Percentiles rank a stretch among this genome's conserved stretches.
Conservation (phyloP, 2,113 vertebrate genomes). For the Bubo bubo region DNA sequence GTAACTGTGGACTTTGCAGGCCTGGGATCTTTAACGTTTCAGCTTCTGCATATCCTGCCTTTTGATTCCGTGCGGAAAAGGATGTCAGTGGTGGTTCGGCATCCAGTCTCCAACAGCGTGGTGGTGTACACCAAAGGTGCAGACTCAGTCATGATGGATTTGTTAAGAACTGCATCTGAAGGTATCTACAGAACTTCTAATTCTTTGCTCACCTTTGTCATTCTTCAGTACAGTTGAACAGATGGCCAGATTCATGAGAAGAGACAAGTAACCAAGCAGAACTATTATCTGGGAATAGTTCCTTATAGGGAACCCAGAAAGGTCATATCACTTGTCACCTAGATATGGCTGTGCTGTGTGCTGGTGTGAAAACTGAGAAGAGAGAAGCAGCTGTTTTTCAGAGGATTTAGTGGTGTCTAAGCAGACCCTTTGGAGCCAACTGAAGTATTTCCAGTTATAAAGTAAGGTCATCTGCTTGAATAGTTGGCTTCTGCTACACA, state of each 20-base stretch:
- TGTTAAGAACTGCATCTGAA: conserved; percentile 28
- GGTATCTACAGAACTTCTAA: background rate
- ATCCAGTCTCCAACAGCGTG: conserved; percentile 85
- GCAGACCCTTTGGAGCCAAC: background rate
- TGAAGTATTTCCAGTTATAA: background rate
- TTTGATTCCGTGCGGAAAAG: conserved; percentile 91
- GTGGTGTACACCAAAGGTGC: conserved; percentile 94
- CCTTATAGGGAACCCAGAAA: background rate
- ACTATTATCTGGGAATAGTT: background rate
- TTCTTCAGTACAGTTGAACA: background rate
- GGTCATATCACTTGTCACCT: background rate
- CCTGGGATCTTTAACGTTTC: conserved; percentile 80
- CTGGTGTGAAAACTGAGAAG: background rate
- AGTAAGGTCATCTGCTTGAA: background rate
- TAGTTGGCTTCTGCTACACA: background rate
- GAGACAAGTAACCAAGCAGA: background rate
- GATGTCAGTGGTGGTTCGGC: conserved; percentile 94
- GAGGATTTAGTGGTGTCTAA: background rate
- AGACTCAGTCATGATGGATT: conserved; percentile 85
- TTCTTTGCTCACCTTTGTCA: background rate
- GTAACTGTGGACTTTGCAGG: conserved; percentile 84
- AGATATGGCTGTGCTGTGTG: background rate
- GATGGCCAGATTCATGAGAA: background rate
- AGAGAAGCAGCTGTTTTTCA: background rate
- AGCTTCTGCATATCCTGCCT: conserved; percentile 88